These are phyloP conservation scores for Calyptommatus sinebrachiatus DNA, from an alignment of 2,113 vertebrate species.

Conservation along the genomic window DNA sequence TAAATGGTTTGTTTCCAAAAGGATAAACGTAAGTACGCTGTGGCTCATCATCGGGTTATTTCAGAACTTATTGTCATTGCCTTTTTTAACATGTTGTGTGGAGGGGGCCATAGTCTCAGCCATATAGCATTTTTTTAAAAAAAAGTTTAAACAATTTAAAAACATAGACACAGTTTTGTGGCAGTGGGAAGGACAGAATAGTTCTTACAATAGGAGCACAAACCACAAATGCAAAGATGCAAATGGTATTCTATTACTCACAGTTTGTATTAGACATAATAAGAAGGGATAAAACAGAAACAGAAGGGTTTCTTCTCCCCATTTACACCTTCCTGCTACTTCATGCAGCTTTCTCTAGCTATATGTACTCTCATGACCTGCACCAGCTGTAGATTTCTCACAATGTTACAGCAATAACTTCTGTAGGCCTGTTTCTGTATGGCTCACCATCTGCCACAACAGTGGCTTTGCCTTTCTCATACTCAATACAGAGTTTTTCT, in stretches of 20 bases:
- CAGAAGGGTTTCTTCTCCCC: neutral
- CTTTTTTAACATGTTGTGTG: too few relatives aligned
- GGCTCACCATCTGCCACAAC: neutral
- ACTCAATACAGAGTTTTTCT: neutral
- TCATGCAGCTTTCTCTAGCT: neutral
- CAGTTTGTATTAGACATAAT: neutral
- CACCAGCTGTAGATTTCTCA: conserved; percentile 14
- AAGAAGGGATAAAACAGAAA: neutral
- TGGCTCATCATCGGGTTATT: too few relatives aligned
- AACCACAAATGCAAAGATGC: neutral
- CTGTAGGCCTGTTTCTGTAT: conserved; percentile 2
- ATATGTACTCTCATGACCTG: neutral
- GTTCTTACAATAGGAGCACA: too few relatives aligned
- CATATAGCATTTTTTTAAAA: too few relatives aligned
- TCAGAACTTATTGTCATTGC: too few relatives aligned
- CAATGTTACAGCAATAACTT: neutral
- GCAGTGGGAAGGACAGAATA: too few relatives aligned
- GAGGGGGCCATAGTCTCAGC: too few relatives aligned
- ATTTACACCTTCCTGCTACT: neutral
- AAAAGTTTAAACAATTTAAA: too few relatives aligned
- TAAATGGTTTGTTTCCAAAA: too few relatives aligned
- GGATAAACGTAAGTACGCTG: too few relatives aligned
- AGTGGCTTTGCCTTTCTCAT: neutral
- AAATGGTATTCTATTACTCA: neutral
- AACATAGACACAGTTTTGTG: neutral